Conservation (phyloP, 2,113 vertebrate genomes). For the Oncorhynchus clarkii region DNA sequence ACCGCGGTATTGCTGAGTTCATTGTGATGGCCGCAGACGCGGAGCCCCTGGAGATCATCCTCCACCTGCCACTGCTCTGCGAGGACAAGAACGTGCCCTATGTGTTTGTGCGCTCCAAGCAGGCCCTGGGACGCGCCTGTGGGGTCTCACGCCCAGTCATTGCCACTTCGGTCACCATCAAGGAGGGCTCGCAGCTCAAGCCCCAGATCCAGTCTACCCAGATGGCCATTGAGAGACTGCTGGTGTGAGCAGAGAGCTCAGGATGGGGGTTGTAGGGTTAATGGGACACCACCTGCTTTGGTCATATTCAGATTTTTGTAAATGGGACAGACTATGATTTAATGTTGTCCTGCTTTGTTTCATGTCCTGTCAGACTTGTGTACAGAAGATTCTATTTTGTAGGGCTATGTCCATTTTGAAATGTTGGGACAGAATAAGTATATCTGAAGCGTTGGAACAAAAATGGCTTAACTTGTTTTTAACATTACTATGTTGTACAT, state of each 20-base stretch:
- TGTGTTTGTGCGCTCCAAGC: conserved; percentile 96
- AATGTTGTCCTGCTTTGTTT: background rate
- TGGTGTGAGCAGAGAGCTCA: conserved; percentile 79
- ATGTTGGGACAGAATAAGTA: too few species aligned
- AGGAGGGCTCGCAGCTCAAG: conserved; percentile 95
- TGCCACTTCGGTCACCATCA: conserved; percentile 94
- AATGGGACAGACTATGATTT: background rate
- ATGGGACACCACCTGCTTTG: background rate
- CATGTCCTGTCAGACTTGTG: background rate
- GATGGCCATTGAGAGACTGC: conserved; percentile 91
- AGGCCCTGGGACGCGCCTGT: conserved; percentile 90
- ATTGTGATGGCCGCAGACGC: conserved; percentile 98
- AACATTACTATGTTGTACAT: background rate
- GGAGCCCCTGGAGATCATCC: conserved; percentile 94
- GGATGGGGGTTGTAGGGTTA: background rate
- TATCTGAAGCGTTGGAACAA: background rate
- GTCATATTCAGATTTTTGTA: background rate
- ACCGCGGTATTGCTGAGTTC: conserved; percentile 94
- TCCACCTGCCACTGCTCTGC: conserved; percentile 91
- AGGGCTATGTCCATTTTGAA: too few species aligned
- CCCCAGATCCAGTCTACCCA: conserved; percentile 97
- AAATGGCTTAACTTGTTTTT: background rate
- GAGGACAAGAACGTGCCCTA: conserved; percentile 98
- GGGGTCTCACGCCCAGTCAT: conserved; percentile 94
- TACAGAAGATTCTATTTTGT: too few species aligned